Evolutionary conservation across 2,888 invertebrate species (phyloP), one percentile per base, ranked within the genome.

Genomic region (Leptarthrus brevirostris): DNA sequence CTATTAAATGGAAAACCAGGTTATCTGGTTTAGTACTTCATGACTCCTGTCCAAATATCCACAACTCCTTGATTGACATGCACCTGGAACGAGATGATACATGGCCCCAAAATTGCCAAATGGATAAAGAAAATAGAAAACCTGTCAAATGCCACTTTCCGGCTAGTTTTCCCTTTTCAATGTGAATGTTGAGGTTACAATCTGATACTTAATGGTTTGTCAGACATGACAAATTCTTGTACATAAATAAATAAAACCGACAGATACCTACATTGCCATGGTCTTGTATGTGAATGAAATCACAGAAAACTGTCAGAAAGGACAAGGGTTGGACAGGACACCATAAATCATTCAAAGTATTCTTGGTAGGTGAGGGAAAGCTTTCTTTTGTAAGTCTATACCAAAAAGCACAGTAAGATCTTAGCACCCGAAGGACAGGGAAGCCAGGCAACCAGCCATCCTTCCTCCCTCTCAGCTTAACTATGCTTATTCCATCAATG

Each of bases 291-390:
- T 36, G 66, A 56, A 69, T 75, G 69, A 77, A 77, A 77, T 77
- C 77, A 76, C 75, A 75, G 77, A 77, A 75, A 76, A 74, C 77
- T 77, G 77, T 78, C 77, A 76, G 77, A 77, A 76, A 76, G 77
- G 77, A 78, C 77, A 77, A 78, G 77, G 78, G 78, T 78, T 77
- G 73, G 77, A 78, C 78, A 78, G 77, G 76, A 77, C 76, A 76
- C 76, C 76, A 78, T 77, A 77, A 78, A 77, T 78, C 78, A 78
- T 78, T 77, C 76, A 78, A 69, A 73, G 72, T 58, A 72, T 66
- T 53, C 74, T 74, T 26, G 3, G 20, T 40, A 52, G 69, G 24
- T 30, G 44, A 34, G 49, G 69, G 16, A 34, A 34, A 69, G 52
- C 69, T 69, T 69, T 34, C 26, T 52, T 69, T 6, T 69, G 34